Evolutionary conservation across 1,140 invertebrate genomes (phyloP).

Genomic region (Drosophila persimilis): DNA sequence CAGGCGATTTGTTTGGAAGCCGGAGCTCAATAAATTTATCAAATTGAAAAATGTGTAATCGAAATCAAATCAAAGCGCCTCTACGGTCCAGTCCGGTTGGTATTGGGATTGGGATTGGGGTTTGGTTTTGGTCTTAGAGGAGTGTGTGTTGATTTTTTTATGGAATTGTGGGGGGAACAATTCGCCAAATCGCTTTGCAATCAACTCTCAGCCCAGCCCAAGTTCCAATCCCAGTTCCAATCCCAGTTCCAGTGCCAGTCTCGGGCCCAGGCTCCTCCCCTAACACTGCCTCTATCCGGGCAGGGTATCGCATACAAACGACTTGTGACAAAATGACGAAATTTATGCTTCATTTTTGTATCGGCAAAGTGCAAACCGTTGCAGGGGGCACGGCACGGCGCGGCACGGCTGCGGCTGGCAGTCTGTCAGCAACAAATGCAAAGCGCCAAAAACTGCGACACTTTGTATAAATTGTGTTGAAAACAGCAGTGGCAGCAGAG

Average conservation of each 20-base stretch:
- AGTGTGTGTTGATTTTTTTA: constrained; percentile 67
- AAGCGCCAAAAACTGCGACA: constrained; percentile 79
- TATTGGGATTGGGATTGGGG: too few relatives aligned
- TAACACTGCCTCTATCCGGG: constrained; percentile 29
- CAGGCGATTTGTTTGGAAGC: constrained; percentile 59
- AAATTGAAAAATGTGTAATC: constrained; percentile 74
- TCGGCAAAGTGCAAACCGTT: constrained; percentile 68
- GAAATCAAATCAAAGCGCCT: constrained; percentile 72
- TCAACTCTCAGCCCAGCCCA: constrained; percentile 33
- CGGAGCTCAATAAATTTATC: constrained; percentile 72
- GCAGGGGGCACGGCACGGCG: constrained; percentile 20
- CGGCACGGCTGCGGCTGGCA: constrained; percentile 14
- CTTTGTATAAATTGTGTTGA: constrained; percentile 80
- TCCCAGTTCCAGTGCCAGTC: constrained; percentile 39
- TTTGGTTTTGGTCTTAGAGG: constrained; percentile 7
- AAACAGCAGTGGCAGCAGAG: constrained; percentile 63
- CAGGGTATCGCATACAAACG: constrained; percentile 46
- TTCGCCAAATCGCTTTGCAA: constrained; percentile 68
- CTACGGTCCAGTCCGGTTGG: too few relatives aligned
- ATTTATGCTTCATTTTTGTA: constrained; percentile 72
- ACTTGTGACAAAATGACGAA: constrained; percentile 80
- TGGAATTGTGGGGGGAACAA: constrained; percentile 67
- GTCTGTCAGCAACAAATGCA: constrained; percentile 79
- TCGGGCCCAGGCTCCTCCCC: background rate
- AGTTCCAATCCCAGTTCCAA: constrained; percentile 40